These are phyloP conservation scores for Microtus pennsylvanicus DNA, from an alignment of 2,113 vertebrate genomes.

Conservation along the genomic window DNA sequence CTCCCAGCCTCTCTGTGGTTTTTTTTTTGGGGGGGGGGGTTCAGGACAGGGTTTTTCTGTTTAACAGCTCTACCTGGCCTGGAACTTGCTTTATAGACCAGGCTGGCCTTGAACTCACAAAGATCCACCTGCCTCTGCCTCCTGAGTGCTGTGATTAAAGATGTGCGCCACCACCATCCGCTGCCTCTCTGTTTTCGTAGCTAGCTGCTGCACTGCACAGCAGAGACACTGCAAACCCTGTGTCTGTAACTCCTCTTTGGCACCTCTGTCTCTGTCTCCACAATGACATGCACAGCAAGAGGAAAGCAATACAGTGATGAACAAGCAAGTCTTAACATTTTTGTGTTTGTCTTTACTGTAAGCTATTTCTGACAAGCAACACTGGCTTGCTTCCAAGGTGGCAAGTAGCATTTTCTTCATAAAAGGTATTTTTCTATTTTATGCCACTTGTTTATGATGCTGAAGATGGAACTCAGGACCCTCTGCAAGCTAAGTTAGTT, in stretches of 20 bases:
- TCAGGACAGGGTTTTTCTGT: too few species aligned
- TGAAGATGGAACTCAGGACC: background rate
- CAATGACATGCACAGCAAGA: background rate
- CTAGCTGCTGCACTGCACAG: background rate
- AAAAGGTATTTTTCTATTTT: background rate
- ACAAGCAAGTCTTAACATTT: background rate
- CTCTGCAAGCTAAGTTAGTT: background rate
- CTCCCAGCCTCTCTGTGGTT: background rate
- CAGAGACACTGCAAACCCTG: background rate
- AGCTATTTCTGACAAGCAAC: background rate
- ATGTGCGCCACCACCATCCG: too few species aligned
- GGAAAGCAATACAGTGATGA: background rate
- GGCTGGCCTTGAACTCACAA: too few species aligned
- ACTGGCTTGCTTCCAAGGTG: constrained; percentile 18
- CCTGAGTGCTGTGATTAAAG: too few species aligned
- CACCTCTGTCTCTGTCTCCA: background rate
- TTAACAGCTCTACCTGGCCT: too few species aligned
- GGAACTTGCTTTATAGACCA: too few species aligned
- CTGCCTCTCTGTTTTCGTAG: background rate
- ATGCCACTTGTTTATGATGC: background rate
- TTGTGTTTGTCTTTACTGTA: constrained; percentile 17
- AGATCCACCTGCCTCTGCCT: too few species aligned
- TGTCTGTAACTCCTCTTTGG: background rate
- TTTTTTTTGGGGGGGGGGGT: too few species aligned
- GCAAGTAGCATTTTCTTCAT: background rate